These are phyloP conservation scores for Fratercula arctica DNA, from an alignment of 2,797 vertebrate species.

Conservation along the genomic window DNA sequence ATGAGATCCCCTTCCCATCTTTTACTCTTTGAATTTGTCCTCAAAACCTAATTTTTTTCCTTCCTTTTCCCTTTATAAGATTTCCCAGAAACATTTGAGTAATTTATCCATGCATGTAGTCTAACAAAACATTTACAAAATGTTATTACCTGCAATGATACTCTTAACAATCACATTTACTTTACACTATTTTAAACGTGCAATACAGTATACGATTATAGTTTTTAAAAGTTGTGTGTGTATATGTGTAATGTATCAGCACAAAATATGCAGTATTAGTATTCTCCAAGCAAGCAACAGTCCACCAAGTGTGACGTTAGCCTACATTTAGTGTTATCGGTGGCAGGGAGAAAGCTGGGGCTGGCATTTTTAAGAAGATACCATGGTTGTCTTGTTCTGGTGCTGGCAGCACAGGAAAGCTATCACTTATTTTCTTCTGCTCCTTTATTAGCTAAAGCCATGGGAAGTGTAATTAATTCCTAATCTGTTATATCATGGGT, in stretches of 20 bases:
- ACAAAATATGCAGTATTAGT: neutral
- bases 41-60: neutral
- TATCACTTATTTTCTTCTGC: neutral
- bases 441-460: neutral
- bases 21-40: neutral
- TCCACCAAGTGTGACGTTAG: neutral
- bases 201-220: neutral
- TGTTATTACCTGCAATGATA: neutral
- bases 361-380: neutral
- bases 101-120: neutral
- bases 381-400: neutral
- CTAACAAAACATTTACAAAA: neutral
- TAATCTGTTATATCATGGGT: neutral
- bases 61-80: neutral
- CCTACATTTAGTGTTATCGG: neutral
- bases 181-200: neutral
- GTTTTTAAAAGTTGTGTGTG: neutral
- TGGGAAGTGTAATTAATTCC: neutral
- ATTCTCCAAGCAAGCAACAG: neutral
- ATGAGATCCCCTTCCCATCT: neutral
- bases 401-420: neutral
- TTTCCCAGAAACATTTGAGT: neutral
- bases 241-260: neutral
- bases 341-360: neutral
- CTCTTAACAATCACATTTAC: neutral